Base-by-base conservation (phyloP, 2,888 invertebrate genomes). In the Troides aeacus region DNA sequence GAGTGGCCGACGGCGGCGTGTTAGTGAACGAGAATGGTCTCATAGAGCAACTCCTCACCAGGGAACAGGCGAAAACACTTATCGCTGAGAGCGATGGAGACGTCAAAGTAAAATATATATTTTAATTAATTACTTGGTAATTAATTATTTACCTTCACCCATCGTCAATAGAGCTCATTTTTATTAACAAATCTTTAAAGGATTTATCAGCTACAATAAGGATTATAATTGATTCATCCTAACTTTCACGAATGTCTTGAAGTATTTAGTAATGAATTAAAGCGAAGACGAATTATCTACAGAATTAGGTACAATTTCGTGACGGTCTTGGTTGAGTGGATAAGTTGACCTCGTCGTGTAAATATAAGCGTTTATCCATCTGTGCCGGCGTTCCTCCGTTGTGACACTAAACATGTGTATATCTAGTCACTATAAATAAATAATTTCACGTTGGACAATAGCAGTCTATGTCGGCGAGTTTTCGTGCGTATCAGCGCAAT, bases 11-110 rank as follows among this genome's bases (percentile, higher is more conserved):
- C 72, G 95, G 95, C 59, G 94, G 94, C 39, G 93, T 95, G 72
- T 82, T 96, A 53, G 93, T 95, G 30, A 84, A 92, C 66, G 86
- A 90, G 71, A 85, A 93, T 79, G 96, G 95, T 21, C 91, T 92
- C 74, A 95, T 96, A 74, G 83, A 90, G 73, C 83, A 89, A 75
- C 84, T 96, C 53, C 78, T 95, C 5, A 87, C 84, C 53, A 87
- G 89, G 59, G 78, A 86, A 15, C 88, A 93, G 75, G 91, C 92
- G 67, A 85, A 93, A 23, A 85, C 88, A 81, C 81, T 93, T 30
- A 82, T 92, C 74, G 80, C 90, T 53, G 89, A 92, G 73, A 86
- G 80, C 74, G 86, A 85, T 70, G 91, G 89, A 75, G 89, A 93
- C 69, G 89, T 94, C 77, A 90, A 94, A 83, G 95, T 94, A 85